phyloP scores from a whole-genome alignment of 1,140 invertebrate genomes.

The Pogonus chalceus region DNA sequence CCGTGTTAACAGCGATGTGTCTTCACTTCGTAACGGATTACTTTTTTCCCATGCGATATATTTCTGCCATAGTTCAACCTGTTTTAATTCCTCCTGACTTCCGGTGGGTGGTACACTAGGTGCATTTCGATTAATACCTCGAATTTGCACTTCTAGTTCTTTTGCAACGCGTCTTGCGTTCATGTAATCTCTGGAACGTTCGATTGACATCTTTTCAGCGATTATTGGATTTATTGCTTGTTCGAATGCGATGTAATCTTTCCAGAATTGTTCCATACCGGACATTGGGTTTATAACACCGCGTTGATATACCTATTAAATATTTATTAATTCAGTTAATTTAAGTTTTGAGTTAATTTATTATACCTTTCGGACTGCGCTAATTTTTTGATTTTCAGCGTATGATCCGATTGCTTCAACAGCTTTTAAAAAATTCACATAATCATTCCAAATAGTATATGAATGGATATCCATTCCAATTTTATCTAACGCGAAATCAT shows the following conservation, averaged over 20 bases:
- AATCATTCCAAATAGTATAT: slow-evolving; percentile 95
- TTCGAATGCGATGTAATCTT: slow-evolving; percentile 92
- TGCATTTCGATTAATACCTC: slow-evolving; percentile 88
- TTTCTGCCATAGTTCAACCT: slow-evolving; percentile 98
- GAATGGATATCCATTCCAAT: slow-evolving; percentile 97
- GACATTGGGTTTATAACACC: slow-evolving; percentile 95
- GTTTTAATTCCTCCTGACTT: slow-evolving; percentile 84
- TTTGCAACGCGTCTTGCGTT: slow-evolving; percentile 94
- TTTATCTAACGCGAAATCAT: slow-evolving; percentile 98
- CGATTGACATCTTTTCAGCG: slow-evolving; percentile 52
- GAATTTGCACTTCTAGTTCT: slow-evolving; percentile 88
- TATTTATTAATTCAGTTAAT: slow-evolving; percentile 3
- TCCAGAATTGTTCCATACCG: slow-evolving; percentile 96
- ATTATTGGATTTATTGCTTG: slow-evolving; percentile 94
- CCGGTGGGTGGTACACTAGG: slow-evolving; percentile 90
- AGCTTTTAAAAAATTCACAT: slow-evolving; percentile 93
- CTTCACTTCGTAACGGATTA: slow-evolving; percentile 93
- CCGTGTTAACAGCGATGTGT: slow-evolving; percentile 83
- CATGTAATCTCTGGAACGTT: slow-evolving; percentile 86
- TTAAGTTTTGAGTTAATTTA: neutral
- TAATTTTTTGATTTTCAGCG: slow-evolving; percentile 98
- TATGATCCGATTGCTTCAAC: slow-evolving; percentile 97
- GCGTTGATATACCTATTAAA: slow-evolving; percentile 74
- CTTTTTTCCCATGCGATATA: slow-evolving; percentile 96
- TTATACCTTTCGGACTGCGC: slow-evolving; percentile 84